Conservation (phyloP, 2,113 vertebrate species). For the Ia io region DNA sequence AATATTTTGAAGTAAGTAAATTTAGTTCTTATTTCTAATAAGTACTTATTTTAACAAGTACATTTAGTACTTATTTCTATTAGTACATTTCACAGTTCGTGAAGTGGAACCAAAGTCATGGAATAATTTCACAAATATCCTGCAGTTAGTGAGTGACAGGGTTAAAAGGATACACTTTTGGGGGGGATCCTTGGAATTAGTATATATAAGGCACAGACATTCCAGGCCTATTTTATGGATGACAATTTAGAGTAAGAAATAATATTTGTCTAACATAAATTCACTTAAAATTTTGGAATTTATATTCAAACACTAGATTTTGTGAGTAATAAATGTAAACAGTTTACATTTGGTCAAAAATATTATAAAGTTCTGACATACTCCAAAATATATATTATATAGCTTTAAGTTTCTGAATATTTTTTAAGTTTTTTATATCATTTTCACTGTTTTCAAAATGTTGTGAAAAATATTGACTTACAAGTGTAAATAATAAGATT, state of each 20-base stretch:
- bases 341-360: slow-evolving; percentile 15
- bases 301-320: not conserved
- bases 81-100: not conserved
- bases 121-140: not conserved
- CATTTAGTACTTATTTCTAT: not conserved
- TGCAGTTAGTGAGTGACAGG: not conserved
- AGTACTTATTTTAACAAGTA: not conserved
- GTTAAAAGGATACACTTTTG: not conserved
- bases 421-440: not conserved
- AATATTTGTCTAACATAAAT: not conserved
- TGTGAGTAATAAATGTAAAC: not conserved
- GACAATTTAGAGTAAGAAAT: slow-evolving; percentile 25
- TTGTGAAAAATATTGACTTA: not conserved
- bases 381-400: slow-evolving; percentile 16
- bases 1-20: not conserved
- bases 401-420: not conserved
- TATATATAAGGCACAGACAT: not conserved
- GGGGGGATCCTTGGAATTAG: not conserved
- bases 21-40: not conserved
- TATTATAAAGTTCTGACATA: not conserved
- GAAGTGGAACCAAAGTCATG: not conserved
- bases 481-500: not conserved
- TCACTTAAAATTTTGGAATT: not conserved
- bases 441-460: not conserved
- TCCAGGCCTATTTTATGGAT: not conserved